Percentiles rank a stretch among this genome's conserved stretches.
Conservation (phyloP, 2,888 invertebrate species). For the Heliconius cydno region DNA sequence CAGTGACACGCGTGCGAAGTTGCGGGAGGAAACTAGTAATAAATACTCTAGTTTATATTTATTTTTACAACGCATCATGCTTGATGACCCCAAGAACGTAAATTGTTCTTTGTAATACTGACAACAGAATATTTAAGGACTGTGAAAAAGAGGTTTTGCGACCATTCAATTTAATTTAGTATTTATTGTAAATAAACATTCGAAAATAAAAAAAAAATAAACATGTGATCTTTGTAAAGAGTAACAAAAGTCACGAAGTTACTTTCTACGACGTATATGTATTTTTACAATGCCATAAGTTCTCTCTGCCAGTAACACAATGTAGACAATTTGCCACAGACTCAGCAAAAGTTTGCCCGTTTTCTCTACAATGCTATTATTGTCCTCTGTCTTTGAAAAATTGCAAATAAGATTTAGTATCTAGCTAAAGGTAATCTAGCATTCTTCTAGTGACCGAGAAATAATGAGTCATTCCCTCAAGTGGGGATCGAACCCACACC, state of each 20-base stretch:
- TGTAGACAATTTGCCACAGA: slow-evolving; percentile 38
- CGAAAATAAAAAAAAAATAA: not conserved
- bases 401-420: slow-evolving; percentile 27
- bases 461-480: too few species aligned
- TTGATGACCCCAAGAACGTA: too few species aligned
- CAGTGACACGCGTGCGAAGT: too few species aligned
- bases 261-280: slow-evolving; percentile 18
- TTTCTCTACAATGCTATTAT: slow-evolving; percentile 33
- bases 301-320: slow-evolving; percentile 31
- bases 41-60: too few species aligned
- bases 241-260: slow-evolving; percentile 23
- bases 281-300: slow-evolving; percentile 30
- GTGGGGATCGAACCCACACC: too few species aligned
- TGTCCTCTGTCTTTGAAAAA: slow-evolving; percentile 26
- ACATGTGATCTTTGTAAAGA: not conserved
- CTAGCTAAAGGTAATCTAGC: slow-evolving; percentile 19
- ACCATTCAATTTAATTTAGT: not conserved
- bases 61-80: too few species aligned
- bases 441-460: not conserved
- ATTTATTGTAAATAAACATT: not conserved
- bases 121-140: too few species aligned
- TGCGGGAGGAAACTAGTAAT: too few species aligned
- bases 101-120: too few species aligned
- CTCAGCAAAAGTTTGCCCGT: slow-evolving; percentile 32
- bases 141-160: too few species aligned